These are phyloP conservation scores for Nymphalis polychloros DNA, from an alignment of 2,888 invertebrate genomes.

Conservation along the genomic window DNA sequence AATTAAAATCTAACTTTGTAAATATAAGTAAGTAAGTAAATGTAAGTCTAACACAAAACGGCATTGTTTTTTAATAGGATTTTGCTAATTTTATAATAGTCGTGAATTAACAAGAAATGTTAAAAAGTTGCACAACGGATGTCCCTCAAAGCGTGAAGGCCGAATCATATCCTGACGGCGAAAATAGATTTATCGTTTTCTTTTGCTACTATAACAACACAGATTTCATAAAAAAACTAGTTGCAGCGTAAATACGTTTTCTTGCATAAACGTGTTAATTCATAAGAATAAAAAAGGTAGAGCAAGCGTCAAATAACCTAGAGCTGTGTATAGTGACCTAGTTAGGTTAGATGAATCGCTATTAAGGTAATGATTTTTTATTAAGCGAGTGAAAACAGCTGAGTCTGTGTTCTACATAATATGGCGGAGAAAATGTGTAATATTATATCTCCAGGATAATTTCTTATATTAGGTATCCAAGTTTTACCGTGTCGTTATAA, in stretches of 20 bases:
- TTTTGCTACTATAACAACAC: too few relatives aligned
- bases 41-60: neutral
- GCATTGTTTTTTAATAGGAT: neutral
- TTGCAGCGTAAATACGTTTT: too few relatives aligned
- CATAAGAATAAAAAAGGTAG: neutral
- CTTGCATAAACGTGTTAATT: too few relatives aligned
- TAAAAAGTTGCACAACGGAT: neutral
- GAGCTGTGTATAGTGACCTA: slow-evolving; percentile 2
- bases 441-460: too few relatives aligned
- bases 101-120: neutral
- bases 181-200: neutral
- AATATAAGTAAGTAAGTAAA: too few relatives aligned
- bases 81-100: neutral
- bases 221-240: too few relatives aligned
- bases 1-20: neutral
- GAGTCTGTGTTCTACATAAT: neutral
- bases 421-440: too few relatives aligned
- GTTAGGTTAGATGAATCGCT: slow-evolving; percentile 3
- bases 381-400: neutral
- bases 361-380: slow-evolving; percentile 5
- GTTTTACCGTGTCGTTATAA: too few relatives aligned
- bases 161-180: neutral
- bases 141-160: slow-evolving; percentile 1
- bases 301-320: neutral
- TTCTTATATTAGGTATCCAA: too few relatives aligned